Evolutionary conservation across 2,113 vertebrate species (phyloP).

Genomic region (Phrynosoma blainvillii): DNA sequence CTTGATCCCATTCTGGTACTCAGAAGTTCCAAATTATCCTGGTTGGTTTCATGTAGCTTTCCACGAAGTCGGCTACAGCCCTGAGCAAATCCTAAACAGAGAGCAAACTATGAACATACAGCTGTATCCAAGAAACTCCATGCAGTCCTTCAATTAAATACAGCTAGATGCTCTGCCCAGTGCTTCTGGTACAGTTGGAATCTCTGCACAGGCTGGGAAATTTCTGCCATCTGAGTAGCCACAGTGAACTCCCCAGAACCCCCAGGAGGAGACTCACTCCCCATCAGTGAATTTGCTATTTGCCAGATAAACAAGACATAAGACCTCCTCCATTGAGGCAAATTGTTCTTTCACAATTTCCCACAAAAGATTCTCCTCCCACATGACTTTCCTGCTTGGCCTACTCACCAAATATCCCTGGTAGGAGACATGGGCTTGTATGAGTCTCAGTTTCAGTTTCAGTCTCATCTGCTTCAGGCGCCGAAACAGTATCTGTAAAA

Average conservation of each 20-base stretch:
- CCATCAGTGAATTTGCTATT: neutral
- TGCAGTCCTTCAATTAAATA: neutral
- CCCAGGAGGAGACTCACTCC: too few species aligned
- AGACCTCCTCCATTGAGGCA: too few species aligned
- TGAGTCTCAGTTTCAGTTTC: neutral
- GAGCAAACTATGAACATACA: neutral
- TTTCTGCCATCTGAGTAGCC: neutral
- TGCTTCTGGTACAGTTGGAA: too few species aligned
- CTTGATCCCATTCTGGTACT: conserved; percentile 26
- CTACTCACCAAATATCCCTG: neutral
- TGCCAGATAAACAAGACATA: neutral
- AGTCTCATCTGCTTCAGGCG: neutral
- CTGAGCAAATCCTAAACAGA: neutral
- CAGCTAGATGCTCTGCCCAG: neutral
- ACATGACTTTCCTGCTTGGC: neutral
- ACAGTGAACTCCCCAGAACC: neutral
- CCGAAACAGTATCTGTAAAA: neutral
- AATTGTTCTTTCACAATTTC: too few species aligned
- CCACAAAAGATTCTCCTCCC: neutral
- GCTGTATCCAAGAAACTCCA: neutral
- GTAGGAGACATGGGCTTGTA: neutral
- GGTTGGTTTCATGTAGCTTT: neutral
- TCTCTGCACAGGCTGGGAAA: too few species aligned
- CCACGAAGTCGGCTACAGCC: neutral
- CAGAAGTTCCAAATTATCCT: conserved; percentile 9